Evolutionary conservation across 2,113 vertebrate species (phyloP).

Genomic region (Natator depressus): DNA sequence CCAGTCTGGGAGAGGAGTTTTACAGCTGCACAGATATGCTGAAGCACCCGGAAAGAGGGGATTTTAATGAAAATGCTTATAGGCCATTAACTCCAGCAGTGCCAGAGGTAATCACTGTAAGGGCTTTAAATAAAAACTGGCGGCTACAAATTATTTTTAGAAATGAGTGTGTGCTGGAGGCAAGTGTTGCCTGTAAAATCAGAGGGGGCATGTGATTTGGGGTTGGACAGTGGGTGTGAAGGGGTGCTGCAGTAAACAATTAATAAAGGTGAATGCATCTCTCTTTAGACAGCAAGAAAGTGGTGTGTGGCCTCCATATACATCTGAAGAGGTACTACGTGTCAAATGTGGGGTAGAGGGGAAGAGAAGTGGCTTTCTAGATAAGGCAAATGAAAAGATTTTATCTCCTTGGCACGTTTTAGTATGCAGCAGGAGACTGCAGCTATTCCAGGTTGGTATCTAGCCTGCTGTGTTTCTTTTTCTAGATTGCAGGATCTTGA

Average conservation of each 20-base stretch:
- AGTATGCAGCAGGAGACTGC: constrained; percentile 45
- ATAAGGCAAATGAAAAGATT: constrained; percentile 30
- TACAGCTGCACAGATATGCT: constrained; percentile 48
- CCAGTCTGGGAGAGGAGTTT: constrained; percentile 52
- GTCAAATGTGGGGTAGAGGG: neutral
- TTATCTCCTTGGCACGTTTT: constrained; percentile 30
- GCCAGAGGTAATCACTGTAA: constrained; percentile 51
- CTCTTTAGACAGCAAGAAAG: neutral
- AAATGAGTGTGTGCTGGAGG: constrained; percentile 40
- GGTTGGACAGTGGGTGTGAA: neutral
- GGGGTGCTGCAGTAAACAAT: neutral
- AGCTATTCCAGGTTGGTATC: constrained; percentile 21
- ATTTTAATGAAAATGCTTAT: constrained; percentile 65
- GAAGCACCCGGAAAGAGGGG: constrained; percentile 60
- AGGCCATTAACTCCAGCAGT: constrained; percentile 61
- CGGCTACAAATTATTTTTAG: constrained; percentile 66
- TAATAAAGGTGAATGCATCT: neutral
- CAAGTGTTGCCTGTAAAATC: constrained; percentile 48
- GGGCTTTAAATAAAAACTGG: constrained; percentile 67
- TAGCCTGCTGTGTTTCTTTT: constrained; percentile 33
- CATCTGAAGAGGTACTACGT: neutral
- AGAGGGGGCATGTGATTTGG: constrained; percentile 1
- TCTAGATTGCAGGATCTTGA: neutral
- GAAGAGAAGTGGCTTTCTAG: constrained; percentile 23
- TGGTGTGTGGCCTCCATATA: neutral